Base-by-base conservation (phyloP, 1,140 invertebrate species). In the Drosophila varians region DNA sequence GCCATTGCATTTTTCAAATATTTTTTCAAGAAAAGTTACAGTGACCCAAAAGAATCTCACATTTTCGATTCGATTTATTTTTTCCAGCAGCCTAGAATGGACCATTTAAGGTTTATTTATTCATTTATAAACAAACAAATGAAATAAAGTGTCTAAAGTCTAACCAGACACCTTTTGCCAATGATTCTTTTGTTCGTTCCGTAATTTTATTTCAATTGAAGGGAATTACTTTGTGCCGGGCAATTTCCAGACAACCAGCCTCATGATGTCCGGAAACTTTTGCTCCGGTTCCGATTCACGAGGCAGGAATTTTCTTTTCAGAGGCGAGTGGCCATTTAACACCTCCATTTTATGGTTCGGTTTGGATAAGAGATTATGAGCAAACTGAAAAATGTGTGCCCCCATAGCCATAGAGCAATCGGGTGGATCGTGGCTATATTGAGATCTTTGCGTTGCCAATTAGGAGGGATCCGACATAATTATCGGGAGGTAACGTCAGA, bases 181-280 rank as follows among this genome's bases (percentile, higher is more conserved):
- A 52, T 26, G 60, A 40, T 45, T 62, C 51, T 60, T 72, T 75
- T 68, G 26, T 69, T 21, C 6, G n/a, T 25, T 16, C n/a, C 64
- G 69, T 68, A 80, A 74, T 86, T 74, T 64, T 38, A 70, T 56
- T 68, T 84, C 62, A 79, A 86, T 86, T 82, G 68, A 26, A 40
- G 45, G 55, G 58, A 78, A 78, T 76, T 75, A 57, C 72, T 62
- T 31, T 54, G 76, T 76, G 76, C 45, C 21, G 54, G 75, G 66
- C 61, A 73, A 77, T 60, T 78, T 62, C 71, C 49, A 3, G 46
- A 19, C 36, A 14, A 6, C 34, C 46, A 52, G 19, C 28, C 11
- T 31, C 7, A 21, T 11, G 19, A 21, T 45, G 16, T 26, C 38
- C 23, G 7, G 38, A 19, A 3, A 25, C 11, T 11, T 43, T 7